phyloP scores from a whole-genome alignment of 2,888 invertebrate species.

The Eilema sororculum region DNA sequence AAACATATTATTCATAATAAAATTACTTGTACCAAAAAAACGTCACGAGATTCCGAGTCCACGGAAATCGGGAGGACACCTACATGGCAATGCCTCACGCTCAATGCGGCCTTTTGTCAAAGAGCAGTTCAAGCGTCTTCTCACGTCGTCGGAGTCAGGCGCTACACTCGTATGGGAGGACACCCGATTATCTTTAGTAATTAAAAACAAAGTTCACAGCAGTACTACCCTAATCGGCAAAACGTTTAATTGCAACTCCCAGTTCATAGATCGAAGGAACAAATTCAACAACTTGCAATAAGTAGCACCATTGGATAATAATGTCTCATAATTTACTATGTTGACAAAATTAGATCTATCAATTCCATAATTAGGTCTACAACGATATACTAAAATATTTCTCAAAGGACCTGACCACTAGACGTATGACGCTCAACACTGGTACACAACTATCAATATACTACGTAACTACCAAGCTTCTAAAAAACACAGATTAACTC shows the following conservation, averaged over 20 bases:
- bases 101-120: neutral
- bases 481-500: slow-evolving; percentile 52
- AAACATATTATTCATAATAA: no score
- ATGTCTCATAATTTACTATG: slow-evolving; percentile 37
- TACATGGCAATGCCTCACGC: neutral
- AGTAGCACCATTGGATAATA: slow-evolving; percentile 52
- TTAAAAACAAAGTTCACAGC: neutral
- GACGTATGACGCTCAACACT: slow-evolving; percentile 44
- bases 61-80: no score
- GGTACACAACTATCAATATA: slow-evolving; percentile 40
- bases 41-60: no score
- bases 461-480: slow-evolving; percentile 43
- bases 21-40: no score
- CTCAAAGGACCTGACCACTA: slow-evolving; percentile 21
- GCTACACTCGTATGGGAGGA: neutral
- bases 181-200: neutral
- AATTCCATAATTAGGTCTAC: slow-evolving; percentile 28
- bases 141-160: neutral
- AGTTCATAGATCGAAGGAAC: slow-evolving; percentile 29
- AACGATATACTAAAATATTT: slow-evolving; percentile 18
- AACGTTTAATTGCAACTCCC: slow-evolving; percentile 26
- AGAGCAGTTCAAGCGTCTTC: neutral
- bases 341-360: slow-evolving; percentile 34
- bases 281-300: slow-evolving; percentile 32
- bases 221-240: neutral